phyloP scores from a whole-genome alignment of 2,797 vertebrate genomes.

The Sebastes hopkinsi region DNA sequence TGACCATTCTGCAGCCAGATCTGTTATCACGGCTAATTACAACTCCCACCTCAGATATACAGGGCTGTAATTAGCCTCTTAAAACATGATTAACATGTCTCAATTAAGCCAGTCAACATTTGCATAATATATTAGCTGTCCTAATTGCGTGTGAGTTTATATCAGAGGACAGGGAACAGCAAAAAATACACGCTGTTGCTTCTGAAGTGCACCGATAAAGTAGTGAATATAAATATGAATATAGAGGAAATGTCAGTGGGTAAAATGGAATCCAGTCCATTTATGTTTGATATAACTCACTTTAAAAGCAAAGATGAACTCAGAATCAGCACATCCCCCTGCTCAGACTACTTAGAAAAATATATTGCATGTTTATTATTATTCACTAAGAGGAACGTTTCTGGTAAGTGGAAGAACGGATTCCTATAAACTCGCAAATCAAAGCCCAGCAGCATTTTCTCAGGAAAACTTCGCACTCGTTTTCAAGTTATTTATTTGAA shows the following conservation, averaged over 20 bases:
- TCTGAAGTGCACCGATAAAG: conserved; percentile 51
- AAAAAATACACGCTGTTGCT: conserved; percentile 59
- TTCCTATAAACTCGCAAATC: conserved; percentile 68
- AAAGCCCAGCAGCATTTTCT: conserved; percentile 52
- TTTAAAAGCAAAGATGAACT: conserved; percentile 53
- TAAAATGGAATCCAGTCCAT: conserved; percentile 47
- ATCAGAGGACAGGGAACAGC: conserved; percentile 88
- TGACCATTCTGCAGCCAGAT: conserved; percentile 84
- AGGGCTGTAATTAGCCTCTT: conserved; percentile 98
- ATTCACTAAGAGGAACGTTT: conserved; percentile 57
- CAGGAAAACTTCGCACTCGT: conserved; percentile 60
- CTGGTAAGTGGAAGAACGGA: conserved; percentile 53
- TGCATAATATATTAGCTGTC: conserved; percentile 97
- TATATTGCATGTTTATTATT: conserved; percentile 60
- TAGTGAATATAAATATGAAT: conserved; percentile 43
- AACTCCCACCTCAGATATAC: conserved; percentile 96
- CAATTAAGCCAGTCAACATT: conserved; percentile 93
- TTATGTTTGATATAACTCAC: conserved; percentile 56
- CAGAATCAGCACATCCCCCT: conserved; percentile 36
- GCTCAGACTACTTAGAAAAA: conserved; percentile 45
- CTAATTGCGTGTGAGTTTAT: conserved; percentile 90
- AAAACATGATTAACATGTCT: conserved; percentile 99
- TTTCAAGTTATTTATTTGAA: conserved; percentile 76
- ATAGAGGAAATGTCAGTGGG: conserved; percentile 35
- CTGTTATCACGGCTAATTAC: conserved; percentile 96